Conservation (phyloP, 2,888 invertebrate genomes). For the Cylloceria caligata region DNA sequence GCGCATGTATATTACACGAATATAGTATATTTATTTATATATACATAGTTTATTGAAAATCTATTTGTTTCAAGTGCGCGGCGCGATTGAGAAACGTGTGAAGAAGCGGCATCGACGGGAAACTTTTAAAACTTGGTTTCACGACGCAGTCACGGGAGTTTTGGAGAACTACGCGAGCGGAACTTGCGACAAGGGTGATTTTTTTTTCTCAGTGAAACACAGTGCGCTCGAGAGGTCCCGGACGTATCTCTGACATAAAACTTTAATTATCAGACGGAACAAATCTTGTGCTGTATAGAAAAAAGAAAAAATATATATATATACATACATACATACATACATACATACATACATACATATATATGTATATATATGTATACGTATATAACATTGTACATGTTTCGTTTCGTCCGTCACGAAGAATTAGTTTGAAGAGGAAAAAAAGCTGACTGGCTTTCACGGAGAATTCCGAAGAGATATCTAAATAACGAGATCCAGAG, state of each 20-base stretch:
- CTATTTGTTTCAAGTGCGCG: slow-evolving; percentile 3
- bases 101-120: too few species aligned
- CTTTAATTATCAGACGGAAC: slow-evolving; percentile 2
- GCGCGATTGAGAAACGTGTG: neutral
- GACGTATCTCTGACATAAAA: neutral
- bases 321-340: too few species aligned
- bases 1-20: neutral
- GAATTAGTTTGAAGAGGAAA: neutral
- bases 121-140: neutral
- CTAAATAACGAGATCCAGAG: neutral
- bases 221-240: slow-evolving; percentile 21
- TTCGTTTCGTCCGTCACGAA: neutral
- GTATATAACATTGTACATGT: neutral
- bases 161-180: neutral
- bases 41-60: neutral
- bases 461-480: slow-evolving; percentile 22
- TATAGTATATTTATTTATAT: neutral
- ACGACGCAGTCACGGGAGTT: neutral
- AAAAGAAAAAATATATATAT: too few species aligned
- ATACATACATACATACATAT: neutral
- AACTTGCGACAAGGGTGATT: slow-evolving; percentile 27
- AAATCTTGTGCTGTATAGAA: too few species aligned
- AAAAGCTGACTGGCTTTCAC: neutral
- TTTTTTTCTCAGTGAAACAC: slow-evolving; percentile 29
- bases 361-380: neutral